phyloP scores from a whole-genome alignment of 2,797 vertebrate genomes.

The Halcyon leucocephala region DNA sequence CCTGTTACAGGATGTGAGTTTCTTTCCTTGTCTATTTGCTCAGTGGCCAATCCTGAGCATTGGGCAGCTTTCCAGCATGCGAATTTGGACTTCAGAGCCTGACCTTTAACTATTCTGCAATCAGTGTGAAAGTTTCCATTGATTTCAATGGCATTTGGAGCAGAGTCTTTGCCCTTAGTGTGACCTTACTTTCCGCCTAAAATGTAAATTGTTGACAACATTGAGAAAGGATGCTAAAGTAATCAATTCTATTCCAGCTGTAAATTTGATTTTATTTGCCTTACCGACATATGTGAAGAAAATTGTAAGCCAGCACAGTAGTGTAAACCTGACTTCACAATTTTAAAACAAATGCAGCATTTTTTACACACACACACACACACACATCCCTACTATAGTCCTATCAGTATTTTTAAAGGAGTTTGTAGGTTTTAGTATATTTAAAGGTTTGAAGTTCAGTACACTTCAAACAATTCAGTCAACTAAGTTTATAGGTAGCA shows the following conservation, averaged over 20 bases:
- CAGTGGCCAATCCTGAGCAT: accelerated
- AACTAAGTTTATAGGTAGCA: not conserved
- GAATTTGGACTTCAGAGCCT: not conserved
- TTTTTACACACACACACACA: not conserved
- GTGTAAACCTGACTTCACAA: not conserved
- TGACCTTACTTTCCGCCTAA: conserved; percentile 8
- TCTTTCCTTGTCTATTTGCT: not conserved
- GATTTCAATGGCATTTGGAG: conserved; percentile 9
- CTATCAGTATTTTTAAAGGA: not conserved
- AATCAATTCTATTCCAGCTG: not conserved
- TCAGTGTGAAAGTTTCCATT: not conserved
- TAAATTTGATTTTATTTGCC: not conserved
- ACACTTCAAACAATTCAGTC: not conserved
- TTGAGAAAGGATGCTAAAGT: not conserved
- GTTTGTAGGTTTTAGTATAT: not conserved
- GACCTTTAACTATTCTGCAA: conserved; percentile 3
- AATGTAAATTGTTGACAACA: not conserved
- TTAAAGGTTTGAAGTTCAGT: not conserved
- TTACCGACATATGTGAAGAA: not conserved
- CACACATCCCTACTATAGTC: not conserved
- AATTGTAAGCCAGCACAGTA: not conserved
- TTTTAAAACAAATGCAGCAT: not conserved
- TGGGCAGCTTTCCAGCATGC: not conserved
- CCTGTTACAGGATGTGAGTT: not conserved
- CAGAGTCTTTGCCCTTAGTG: not conserved